Evolutionary conservation across 2,113 vertebrate genomes (phyloP).

Genomic region (Chinchilla lanigera): DNA sequence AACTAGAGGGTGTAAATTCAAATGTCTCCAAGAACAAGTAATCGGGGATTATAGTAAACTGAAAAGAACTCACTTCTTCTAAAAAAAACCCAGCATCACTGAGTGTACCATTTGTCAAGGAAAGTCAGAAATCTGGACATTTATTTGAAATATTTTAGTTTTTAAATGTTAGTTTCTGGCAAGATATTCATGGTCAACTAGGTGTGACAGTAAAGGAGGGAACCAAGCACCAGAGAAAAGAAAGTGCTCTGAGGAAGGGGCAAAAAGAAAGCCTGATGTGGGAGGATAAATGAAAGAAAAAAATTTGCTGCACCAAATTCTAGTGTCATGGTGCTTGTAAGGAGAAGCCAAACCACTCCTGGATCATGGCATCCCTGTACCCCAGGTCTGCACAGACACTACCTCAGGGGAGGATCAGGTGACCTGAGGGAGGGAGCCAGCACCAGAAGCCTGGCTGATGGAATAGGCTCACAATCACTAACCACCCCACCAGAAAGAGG

Average conservation of each 20-base stretch:
- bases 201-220: not conserved
- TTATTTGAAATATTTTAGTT: not conserved
- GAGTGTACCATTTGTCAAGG: not conserved
- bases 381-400: not conserved
- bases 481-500: not conserved
- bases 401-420: not conserved
- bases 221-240: not conserved
- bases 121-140: not conserved
- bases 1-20: not conserved
- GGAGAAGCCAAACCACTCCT: not conserved
- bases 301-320: not conserved
- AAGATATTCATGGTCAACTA: not conserved
- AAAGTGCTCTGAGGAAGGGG: not conserved
- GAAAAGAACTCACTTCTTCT: not conserved
- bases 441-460: not conserved
- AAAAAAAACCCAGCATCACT: not conserved
- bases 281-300: not conserved
- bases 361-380: not conserved
- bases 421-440: not conserved
- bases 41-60: not conserved
- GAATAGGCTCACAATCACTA: not conserved
- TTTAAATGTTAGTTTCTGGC: not conserved
- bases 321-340: not conserved
- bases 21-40: not conserved
- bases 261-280: not conserved